Evolutionary conservation across 2,888 invertebrate species (phyloP).

Genomic region (Molorchus minor): DNA sequence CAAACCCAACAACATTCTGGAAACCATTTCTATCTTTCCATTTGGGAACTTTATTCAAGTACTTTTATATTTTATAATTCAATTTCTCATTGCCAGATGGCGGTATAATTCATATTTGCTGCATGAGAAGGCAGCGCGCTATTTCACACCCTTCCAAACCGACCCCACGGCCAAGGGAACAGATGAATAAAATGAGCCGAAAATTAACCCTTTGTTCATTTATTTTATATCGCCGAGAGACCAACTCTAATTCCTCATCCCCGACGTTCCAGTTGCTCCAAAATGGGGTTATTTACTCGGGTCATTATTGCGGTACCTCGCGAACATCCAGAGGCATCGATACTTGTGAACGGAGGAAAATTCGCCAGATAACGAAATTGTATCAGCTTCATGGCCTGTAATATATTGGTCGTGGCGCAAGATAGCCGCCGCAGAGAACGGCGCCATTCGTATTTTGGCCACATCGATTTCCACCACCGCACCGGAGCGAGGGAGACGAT

Average conservation of each 20-base stretch:
- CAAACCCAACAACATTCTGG: no score
- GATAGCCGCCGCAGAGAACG: conserved; percentile 8
- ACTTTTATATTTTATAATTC: not conserved
- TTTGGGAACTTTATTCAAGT: no score
- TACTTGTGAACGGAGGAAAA: not conserved
- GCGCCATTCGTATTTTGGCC: conserved; percentile 33
- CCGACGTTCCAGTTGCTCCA: not conserved
- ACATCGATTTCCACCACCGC: conserved; percentile 24
- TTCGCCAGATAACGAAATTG: conserved; percentile 1
- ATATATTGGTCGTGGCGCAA: conserved; percentile 2
- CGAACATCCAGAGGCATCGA: not conserved
- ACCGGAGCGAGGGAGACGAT: not conserved
- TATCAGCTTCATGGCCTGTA: conserved; percentile 3
- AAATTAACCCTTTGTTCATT: not conserved
- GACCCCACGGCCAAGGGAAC: not conserved
- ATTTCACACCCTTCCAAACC: not conserved
- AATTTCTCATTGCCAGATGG: not conserved
- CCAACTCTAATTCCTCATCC: not conserved
- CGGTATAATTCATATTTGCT: not conserved
- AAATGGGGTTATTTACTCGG: not conserved
- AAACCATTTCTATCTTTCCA: no score
- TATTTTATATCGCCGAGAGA: not conserved
- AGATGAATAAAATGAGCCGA: not conserved
- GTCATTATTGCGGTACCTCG: not conserved
- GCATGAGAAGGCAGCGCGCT: not conserved